Evolutionary conservation across 2,797 vertebrate species (phyloP).

Genomic region (Coranthus polyacanthus): DNA sequence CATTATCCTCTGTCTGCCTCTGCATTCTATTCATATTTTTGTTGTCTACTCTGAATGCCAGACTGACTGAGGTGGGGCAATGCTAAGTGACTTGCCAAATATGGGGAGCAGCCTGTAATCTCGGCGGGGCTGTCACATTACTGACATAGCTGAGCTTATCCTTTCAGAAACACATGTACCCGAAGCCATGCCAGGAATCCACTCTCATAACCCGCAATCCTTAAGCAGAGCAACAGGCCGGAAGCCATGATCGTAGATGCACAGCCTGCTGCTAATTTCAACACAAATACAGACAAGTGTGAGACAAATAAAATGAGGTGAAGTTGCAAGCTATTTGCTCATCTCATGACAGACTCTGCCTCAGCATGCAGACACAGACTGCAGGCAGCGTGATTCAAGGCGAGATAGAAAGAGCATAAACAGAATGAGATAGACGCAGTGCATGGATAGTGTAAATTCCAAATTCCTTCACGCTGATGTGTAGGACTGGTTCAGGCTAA

Average conservation of each 20-base stretch:
- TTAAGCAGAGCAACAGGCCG: slow-evolving; percentile 41
- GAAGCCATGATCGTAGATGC: slow-evolving; percentile 55
- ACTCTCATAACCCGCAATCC: slow-evolving; percentile 39
- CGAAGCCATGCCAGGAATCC: slow-evolving; percentile 75
- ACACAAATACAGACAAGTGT: slow-evolving; percentile 28
- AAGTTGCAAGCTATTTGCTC: slow-evolving; percentile 28
- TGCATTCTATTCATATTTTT: slow-evolving; percentile 75
- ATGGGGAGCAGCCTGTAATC: slow-evolving; percentile 75
- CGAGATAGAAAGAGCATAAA: slow-evolving; percentile 37
- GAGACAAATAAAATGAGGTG: slow-evolving; percentile 37
- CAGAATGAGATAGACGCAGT: slow-evolving; percentile 32
- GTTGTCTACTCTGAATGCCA: slow-evolving; percentile 63
- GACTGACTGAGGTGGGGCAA: slow-evolving; percentile 62
- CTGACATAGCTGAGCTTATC: slow-evolving; percentile 81
- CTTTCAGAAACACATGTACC: slow-evolving; percentile 78
- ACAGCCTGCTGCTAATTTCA: slow-evolving; percentile 14
- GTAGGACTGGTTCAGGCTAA: slow-evolving; percentile 40
- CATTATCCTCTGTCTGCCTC: slow-evolving; percentile 24
- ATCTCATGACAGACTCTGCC: slow-evolving; percentile 14
- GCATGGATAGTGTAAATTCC: slow-evolving; percentile 60
- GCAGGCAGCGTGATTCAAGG: slow-evolving; percentile 55
- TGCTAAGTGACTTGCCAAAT: slow-evolving; percentile 77
- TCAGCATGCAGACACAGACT: slow-evolving; percentile 49
- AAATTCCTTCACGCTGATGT: slow-evolving; percentile 63
- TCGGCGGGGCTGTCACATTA: slow-evolving; percentile 73